Percentiles rank a stretch among this genome's conserved stretches.
Evolutionary conservation across 2,888 invertebrate genomes (phyloP).

Genomic region (Epirrhoe alternata): DNA sequence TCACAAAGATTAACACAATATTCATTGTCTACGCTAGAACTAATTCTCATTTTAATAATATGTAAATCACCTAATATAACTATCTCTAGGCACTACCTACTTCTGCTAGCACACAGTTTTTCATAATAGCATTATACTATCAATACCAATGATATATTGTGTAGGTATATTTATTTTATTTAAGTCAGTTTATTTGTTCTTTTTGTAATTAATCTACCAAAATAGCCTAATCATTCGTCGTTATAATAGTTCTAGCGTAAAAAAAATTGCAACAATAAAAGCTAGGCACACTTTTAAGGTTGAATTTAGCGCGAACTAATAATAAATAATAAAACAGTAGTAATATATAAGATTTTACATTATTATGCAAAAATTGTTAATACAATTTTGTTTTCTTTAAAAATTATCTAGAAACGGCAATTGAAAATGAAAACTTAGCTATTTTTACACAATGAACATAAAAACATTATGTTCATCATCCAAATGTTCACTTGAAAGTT

Average conservation of each 20-base stretch:
- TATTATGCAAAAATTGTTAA: neutral
- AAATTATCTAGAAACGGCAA: slow-evolving; percentile 3
- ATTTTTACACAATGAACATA: slow-evolving; percentile 10
- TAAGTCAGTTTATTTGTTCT: neutral
- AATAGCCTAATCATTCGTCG: no score
- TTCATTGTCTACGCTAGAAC: slow-evolving; percentile 16
- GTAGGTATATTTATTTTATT: neutral
- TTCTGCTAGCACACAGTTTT: neutral
- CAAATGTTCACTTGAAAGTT: neutral
- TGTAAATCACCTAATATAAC: neutral
- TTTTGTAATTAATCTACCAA: neutral
- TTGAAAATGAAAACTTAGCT: neutral
- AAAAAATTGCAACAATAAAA: neutral
- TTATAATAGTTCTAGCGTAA: neutral
- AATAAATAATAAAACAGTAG: neutral
- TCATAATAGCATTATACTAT: neutral
- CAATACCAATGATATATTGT: neutral
- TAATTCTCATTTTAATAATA: neutral
- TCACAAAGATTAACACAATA: neutral
- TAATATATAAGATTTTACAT: neutral
- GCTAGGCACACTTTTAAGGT: neutral
- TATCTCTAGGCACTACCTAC: no score
- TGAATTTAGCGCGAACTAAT: neutral
- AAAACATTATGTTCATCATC: slow-evolving; percentile 9
- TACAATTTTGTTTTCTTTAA: neutral